phyloP scores from a whole-genome alignment of 2,797 vertebrate species.

The Parotocinclus haroldoi region DNA sequence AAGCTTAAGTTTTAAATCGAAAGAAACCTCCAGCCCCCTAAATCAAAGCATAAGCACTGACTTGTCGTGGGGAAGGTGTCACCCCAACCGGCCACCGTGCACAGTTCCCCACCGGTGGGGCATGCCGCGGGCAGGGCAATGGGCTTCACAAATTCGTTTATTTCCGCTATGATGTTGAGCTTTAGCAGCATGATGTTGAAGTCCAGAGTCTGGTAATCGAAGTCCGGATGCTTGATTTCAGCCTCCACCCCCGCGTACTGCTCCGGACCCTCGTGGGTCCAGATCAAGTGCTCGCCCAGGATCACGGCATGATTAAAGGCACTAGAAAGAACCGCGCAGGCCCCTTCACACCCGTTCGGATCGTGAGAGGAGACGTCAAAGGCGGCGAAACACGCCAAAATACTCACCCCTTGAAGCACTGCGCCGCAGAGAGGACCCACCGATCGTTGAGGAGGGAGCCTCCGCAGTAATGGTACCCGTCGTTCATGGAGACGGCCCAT shows the following conservation, averaged over 20 bases:
- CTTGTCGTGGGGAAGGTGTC: constrained; percentile 66
- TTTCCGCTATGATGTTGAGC: constrained; percentile 54
- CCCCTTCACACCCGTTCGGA: background rate
- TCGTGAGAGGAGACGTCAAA: background rate
- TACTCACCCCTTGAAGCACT: constrained; percentile 72
- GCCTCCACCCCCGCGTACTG: constrained; percentile 66
- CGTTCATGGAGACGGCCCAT: constrained; percentile 69
- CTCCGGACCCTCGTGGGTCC: constrained; percentile 63
- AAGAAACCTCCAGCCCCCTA: too few species aligned
- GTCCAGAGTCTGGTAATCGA: constrained; percentile 68
- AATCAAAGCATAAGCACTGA: constrained; percentile 21
- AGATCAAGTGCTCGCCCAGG: constrained; percentile 70
- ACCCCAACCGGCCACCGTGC: constrained; percentile 70
- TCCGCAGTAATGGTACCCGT: constrained; percentile 64
- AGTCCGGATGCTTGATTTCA: constrained; percentile 70
- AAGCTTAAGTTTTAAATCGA: too few species aligned
- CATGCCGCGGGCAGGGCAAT: constrained; percentile 63
- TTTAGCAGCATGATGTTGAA: constrained; percentile 73
- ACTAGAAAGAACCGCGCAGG: constrained; percentile 39
- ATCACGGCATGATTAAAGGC: constrained; percentile 56
- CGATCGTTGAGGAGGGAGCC: constrained; percentile 69
- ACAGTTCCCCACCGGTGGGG: constrained; percentile 57
- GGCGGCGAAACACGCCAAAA: too few species aligned
- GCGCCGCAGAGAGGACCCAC: constrained; percentile 72
- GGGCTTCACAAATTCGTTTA: constrained; percentile 60